Evolutionary conservation across 2,797 vertebrate genomes (phyloP).

Genomic region (Hafferia zeledoni): DNA sequence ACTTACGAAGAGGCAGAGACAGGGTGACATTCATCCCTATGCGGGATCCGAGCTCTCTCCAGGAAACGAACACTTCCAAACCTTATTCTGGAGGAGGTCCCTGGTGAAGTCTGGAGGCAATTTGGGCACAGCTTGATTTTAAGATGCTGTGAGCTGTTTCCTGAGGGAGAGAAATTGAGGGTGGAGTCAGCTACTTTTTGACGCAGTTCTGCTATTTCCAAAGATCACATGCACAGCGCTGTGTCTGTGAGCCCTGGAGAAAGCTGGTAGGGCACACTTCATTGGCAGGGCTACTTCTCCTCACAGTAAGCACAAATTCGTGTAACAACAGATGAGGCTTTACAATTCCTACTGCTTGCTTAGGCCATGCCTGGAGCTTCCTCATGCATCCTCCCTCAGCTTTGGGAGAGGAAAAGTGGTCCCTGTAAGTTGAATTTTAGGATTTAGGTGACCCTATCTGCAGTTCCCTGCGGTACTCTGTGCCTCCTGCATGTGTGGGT

Average conservation of each 20-base stretch:
- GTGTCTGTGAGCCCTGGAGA: conserved; percentile 6
- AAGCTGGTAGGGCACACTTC: neutral
- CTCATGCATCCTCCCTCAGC: neutral
- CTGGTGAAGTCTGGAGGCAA: neutral
- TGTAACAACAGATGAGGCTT: neutral
- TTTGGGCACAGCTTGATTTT: conserved; percentile 18
- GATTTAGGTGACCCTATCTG: neutral
- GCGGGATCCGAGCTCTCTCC: neutral
- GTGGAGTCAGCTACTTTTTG: conserved; percentile 64
- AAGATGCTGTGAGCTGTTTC: conserved; percentile 40
- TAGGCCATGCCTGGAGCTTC: neutral
- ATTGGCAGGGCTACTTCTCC: neutral
- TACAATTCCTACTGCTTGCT: neutral
- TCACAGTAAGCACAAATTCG: neutral
- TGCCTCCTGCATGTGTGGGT: neutral
- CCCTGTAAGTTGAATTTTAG: neutral
- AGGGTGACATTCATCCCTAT: neutral
- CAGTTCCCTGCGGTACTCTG: neutral
- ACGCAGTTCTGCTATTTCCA: conserved; percentile 63
- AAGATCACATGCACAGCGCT: conserved; percentile 33
- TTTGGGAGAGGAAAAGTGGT: neutral
- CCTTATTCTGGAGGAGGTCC: neutral
- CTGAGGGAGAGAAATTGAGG: neutral
- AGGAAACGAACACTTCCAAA: neutral
- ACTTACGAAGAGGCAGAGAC: neutral